Conservation (phyloP, 2,113 vertebrate genomes). For the Miniopterus natalensis region DNA sequence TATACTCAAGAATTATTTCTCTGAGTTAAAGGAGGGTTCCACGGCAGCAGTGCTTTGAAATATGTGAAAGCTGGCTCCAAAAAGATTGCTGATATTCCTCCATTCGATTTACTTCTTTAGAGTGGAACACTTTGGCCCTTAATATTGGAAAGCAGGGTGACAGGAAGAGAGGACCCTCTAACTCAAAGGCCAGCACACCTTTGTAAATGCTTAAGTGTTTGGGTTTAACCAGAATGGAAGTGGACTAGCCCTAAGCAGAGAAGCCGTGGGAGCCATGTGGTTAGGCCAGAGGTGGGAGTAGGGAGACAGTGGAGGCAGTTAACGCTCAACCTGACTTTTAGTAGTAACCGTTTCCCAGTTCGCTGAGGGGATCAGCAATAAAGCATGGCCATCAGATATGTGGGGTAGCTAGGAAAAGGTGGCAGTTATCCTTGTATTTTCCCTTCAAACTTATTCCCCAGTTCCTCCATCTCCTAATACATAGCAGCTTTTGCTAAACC, state of each 20-base stretch:
- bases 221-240: background rate
- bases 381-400: background rate
- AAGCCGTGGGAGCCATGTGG: background rate
- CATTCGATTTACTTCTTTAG: background rate
- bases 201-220: background rate
- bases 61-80: background rate
- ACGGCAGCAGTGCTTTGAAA: background rate
- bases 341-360: background rate
- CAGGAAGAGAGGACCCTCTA: background rate
- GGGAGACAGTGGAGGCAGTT: too few relatives aligned
- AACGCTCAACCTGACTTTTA: background rate
- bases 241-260: background rate
- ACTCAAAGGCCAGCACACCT: background rate
- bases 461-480: too few relatives aligned
- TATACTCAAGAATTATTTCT: conserved; percentile 25
- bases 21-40: background rate
- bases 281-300: background rate
- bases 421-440: background rate
- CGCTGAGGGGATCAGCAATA: background rate
- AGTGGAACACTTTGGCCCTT: background rate
- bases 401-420: background rate
- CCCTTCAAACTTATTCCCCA: too few relatives aligned
- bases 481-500: too few relatives aligned
- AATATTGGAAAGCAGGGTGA: background rate
- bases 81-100: background rate